These are phyloP conservation scores for Atractosteus spatula DNA, from an alignment of 2,113 vertebrate species.

Conservation along the genomic window DNA sequence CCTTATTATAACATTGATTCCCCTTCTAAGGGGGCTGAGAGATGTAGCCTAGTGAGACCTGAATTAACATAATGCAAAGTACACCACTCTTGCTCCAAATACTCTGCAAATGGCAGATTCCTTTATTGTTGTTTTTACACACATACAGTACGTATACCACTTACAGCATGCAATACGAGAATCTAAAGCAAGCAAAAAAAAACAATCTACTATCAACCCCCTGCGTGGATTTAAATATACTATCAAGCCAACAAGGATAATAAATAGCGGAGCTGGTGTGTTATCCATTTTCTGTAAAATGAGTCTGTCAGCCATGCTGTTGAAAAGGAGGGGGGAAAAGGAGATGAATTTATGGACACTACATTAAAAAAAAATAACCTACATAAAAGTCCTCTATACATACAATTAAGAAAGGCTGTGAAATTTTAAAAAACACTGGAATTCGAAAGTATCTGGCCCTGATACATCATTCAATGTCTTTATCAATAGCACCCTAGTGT, in stretches of 20 bases:
- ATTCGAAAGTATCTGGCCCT: no score
- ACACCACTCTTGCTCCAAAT: no score
- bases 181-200: background rate
- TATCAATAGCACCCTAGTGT: no score
- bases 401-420: background rate
- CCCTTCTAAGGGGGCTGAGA: no score
- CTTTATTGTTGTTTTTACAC: no score
- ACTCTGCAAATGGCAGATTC: no score
- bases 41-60: no score
- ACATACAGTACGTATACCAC: no score
- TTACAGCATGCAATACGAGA: background rate
- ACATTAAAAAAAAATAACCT: no score
- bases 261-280: background rate
- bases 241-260: background rate
- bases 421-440: constrained; percentile 17
- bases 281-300: background rate
- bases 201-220: background rate
- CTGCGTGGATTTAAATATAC: background rate
- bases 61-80: no score
- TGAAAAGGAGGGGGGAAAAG: background rate
- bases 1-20: no score
- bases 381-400: background rate
- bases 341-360: background rate
- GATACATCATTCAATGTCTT: no score
- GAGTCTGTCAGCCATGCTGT: background rate